Evolutionary conservation across 64 coral and sea anemone species (phyloP), one percentile per base, ranked within the genome.

Genomic region (Montipora foliosa): DNA sequence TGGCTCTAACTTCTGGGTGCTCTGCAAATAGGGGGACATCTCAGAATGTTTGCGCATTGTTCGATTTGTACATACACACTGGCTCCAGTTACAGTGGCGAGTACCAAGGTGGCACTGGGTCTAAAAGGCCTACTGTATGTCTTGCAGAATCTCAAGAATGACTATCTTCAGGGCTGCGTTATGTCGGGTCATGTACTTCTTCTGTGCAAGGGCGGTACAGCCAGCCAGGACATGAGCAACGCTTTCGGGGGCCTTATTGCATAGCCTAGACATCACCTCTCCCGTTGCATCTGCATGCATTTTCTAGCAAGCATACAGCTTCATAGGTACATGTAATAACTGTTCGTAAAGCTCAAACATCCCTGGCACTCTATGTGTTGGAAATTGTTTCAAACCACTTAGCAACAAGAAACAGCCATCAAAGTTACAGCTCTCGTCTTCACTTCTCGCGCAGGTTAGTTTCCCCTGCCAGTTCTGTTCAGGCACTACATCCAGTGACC

Each of bases 171-270:
- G 52, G 52, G 62, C 89, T 47, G 74, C 74, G 75, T 90, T 60
- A 90, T 90, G 88, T 66, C 88, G 52, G 52, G 10, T 55, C 5
- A 55, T 10, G 3, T 55, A 55, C 52, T 10, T 55, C 6, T 55
- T 55, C 52, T 55, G 52, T 55, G 52, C 52, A 55, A 55, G 52
- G 52, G 48, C 50, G 50, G 51, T 15, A 66, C 80, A 55, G 12
- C 76, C 76, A 11, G 76, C 37, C 37, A 57, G 17, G 21, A 57
- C 59, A 82, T 82, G 59, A 10, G 52, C 50, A 6, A 89, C 0
- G 37, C 87, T 75, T 55, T 89, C 87, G 11, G 70, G 87, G 45
- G 87, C 75, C 44, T 45, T 89, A 46, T 67, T 75, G 37, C 88
- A 90, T 55, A 55, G 52, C 52, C 52, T 55, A 55, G 6, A 55